These are phyloP conservation scores for Poeciliopsis prolifica DNA, from an alignment of 2,113 vertebrate genomes.

Conservation along the genomic window DNA sequence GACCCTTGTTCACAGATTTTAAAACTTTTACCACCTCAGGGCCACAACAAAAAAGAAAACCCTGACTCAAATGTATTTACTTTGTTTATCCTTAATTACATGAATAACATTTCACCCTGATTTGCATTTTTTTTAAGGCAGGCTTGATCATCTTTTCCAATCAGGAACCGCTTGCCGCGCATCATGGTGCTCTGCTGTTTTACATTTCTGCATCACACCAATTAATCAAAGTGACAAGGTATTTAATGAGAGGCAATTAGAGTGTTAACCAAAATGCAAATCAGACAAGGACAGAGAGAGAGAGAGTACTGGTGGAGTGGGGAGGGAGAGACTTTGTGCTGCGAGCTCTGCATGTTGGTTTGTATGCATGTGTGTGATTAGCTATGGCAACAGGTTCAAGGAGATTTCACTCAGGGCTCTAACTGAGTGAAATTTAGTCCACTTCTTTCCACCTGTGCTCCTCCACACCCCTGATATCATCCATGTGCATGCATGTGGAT, in stretches of 20 bases:
- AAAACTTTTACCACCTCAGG: neutral
- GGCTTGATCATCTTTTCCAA: conserved; percentile 33
- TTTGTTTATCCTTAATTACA: conserved; percentile 15
- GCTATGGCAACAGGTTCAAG: conserved; percentile 53
- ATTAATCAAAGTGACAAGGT: conserved; percentile 80
- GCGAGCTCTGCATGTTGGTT: neutral
- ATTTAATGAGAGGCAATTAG: conserved; percentile 80
- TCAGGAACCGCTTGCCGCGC: conserved; percentile 52
- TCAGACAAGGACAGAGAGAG: conserved; percentile 46
- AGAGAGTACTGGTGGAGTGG: neutral
- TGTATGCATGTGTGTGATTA: conserved; percentile 30
- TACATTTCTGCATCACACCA: conserved; percentile 72
- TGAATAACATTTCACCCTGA: conserved; percentile 13
- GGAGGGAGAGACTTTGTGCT: conserved; percentile 6
- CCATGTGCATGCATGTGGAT: conserved; percentile 5
- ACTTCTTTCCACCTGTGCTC: conserved; percentile 28
- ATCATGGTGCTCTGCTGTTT: conserved; percentile 62
- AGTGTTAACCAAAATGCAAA: conserved; percentile 79
- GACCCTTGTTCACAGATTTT: neutral
- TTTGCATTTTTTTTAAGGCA: conserved; percentile 24
- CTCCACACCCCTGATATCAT: conserved; percentile 32
- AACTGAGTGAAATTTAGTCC: conserved; percentile 22
- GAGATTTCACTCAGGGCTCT: conserved; percentile 44
- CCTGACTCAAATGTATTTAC: conserved; percentile 31
- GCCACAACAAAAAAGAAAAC: neutral